These are phyloP conservation scores for Eumacrocentrus americanus DNA, from an alignment of 2,888 invertebrate species.

Conservation along the genomic window DNA sequence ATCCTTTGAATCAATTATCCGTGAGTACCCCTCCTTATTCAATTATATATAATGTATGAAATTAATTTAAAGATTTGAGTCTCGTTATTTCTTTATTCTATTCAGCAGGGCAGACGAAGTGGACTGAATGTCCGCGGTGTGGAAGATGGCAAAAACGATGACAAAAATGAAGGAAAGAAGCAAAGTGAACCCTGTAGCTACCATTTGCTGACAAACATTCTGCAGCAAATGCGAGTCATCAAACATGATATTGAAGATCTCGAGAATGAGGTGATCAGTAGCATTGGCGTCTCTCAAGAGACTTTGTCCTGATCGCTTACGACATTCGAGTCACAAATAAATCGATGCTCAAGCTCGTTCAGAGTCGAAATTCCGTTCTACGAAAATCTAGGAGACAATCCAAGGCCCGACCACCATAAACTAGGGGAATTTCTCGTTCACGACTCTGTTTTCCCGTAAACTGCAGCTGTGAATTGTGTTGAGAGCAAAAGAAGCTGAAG, in stretches of 20 bases:
- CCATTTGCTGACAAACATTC: neutral
- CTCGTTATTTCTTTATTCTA: no score
- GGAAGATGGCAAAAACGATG: neutral
- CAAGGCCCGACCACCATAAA: neutral
- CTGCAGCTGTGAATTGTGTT: constrained; percentile 27
- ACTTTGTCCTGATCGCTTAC: neutral
- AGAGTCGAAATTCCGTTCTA: neutral
- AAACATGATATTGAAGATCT: neutral
- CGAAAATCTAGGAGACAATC: constrained; percentile 2
- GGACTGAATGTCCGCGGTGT: neutral
- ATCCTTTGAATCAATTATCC: no score
- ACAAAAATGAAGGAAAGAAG: neutral
- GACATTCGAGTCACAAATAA: neutral
- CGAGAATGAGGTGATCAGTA: neutral
- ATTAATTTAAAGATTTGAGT: no score
- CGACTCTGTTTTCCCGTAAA: constrained; percentile 33
- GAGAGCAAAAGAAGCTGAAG: constrained; percentile 2
- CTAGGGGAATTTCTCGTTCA: neutral
- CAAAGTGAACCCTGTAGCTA: neutral
- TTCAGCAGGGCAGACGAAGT: neutral
- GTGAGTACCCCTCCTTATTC: no score
- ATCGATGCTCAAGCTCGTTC: no score
- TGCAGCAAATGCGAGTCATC: neutral
- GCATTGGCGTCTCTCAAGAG: neutral
- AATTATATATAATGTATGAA: no score